phyloP scores from a whole-genome alignment of 2,797 vertebrate genomes.

The Gymnodraco acuticeps region DNA sequence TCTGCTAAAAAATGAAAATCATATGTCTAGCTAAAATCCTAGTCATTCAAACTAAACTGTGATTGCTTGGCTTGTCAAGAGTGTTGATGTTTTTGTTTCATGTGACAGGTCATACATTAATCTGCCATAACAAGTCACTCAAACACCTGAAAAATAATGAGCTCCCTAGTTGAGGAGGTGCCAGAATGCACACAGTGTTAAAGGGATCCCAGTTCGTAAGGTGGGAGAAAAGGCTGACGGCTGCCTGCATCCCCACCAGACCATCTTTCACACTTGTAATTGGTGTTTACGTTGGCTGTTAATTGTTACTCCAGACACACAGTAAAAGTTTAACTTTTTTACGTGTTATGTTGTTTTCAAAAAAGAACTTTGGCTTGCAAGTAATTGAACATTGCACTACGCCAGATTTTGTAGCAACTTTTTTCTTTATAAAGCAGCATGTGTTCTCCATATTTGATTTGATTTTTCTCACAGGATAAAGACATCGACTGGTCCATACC shows the following conservation, averaged over 20 bases:
- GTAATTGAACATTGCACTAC: not conserved
- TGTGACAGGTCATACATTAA: too few species aligned
- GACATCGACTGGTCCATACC: not conserved
- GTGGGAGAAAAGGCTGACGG: not conserved
- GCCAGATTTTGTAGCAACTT: not conserved
- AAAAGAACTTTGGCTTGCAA: not conserved
- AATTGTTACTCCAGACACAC: not conserved
- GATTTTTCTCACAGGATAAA: not conserved
- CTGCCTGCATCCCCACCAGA: constrained; percentile 7
- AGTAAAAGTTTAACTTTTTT: not conserved
- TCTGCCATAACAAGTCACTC: too few species aligned
- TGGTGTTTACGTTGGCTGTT: constrained; percentile 3
- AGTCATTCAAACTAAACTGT: not conserved
- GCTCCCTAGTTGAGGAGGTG: too few species aligned
- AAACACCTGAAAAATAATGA: too few species aligned
- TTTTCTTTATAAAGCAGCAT: not conserved
- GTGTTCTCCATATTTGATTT: constrained; percentile 11
- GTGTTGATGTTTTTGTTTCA: not conserved
- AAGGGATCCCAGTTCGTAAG: constrained; percentile 21
- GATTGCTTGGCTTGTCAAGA: not conserved
- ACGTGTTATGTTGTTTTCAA: not conserved
- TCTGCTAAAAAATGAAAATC: not conserved
- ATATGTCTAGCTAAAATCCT: not conserved
- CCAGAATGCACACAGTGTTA: too few species aligned
- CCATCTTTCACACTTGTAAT: constrained; percentile 34